phyloP scores from a whole-genome alignment of 1,140 invertebrate genomes.

The Bombus vancouverensis region DNA sequence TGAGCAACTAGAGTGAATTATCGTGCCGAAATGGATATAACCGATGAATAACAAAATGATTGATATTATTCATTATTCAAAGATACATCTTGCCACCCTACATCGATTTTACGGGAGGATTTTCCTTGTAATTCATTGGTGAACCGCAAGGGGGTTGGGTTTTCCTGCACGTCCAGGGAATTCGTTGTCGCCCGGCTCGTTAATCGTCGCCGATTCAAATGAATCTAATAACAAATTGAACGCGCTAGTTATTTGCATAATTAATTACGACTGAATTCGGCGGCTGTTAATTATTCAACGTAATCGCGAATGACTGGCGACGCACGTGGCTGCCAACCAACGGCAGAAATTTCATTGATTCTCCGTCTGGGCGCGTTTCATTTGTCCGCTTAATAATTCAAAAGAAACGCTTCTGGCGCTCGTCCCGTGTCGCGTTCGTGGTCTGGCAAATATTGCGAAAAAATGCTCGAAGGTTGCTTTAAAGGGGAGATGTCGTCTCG shows the following conservation, averaged over 20 bases:
- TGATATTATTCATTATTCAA: slow-evolving; percentile 4
- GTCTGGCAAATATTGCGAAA: slow-evolving; percentile 14
- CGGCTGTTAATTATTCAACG: slow-evolving; percentile 36
- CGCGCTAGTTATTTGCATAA: slow-evolving; percentile 42
- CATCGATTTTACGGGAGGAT: neutral
- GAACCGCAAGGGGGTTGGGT: neutral
- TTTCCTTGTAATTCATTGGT: slow-evolving; percentile 22
- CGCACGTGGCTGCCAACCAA: neutral
- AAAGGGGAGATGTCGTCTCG: neutral
- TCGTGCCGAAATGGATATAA: neutral
- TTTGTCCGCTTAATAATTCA: slow-evolving; percentile 16
- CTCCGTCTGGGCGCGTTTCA: slow-evolving; percentile 6
- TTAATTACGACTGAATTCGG: slow-evolving; percentile 38
- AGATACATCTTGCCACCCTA: neutral
- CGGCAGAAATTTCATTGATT: slow-evolving; percentile 38
- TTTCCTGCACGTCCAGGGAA: neutral
- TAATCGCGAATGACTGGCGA: slow-evolving; percentile 31
- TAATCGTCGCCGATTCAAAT: neutral
- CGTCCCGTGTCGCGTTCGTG: slow-evolving; percentile 10
- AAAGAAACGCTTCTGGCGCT: neutral
- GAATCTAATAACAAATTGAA: slow-evolving; percentile 50
- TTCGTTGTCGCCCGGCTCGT: neutral
- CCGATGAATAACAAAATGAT: neutral
- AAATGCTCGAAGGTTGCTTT: neutral
- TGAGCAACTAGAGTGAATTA: neutral